phyloP scores from a whole-genome alignment of 2,797 vertebrate genomes.

The Hapalemur alaotrensis region DNA sequence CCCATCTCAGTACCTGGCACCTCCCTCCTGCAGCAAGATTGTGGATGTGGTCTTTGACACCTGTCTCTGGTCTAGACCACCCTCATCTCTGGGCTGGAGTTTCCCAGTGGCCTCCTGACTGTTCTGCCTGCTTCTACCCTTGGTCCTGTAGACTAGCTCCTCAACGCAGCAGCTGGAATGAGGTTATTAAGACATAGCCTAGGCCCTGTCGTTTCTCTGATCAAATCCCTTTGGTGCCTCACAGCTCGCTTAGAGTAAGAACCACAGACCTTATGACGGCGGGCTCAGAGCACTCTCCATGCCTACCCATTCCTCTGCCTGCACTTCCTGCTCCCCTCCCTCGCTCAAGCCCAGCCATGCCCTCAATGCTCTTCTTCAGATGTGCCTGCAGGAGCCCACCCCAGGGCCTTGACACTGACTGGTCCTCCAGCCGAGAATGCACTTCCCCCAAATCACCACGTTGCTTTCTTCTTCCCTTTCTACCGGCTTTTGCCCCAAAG shows the following conservation, averaged over 20 bases:
- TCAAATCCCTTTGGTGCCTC: not conserved
- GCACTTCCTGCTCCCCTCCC: not conserved
- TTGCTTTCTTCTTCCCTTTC: not conserved
- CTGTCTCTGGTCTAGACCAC: not conserved
- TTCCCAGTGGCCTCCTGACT: not conserved
- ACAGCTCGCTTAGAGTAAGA: not conserved
- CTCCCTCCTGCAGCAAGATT: not conserved
- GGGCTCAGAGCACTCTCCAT: fast-evolving
- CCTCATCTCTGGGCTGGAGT: not conserved
- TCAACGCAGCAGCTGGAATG: not conserved
- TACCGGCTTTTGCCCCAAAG: not conserved
- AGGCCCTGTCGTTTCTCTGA: not conserved
- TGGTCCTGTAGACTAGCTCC: not conserved
- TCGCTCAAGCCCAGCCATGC: not conserved
- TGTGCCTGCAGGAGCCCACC: not conserved
- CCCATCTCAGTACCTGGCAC: not conserved
- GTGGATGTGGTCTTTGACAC: not conserved
- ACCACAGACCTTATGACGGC: not conserved
- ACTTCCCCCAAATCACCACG: not conserved
- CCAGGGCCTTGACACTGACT: not conserved
- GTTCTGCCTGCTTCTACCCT: not conserved
- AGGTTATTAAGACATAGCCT: not conserved
- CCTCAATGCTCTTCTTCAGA: fast-evolving
- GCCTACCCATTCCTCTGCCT: not conserved
- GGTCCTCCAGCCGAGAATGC: not conserved